Conservation (phyloP, 1,140 invertebrate genomes). For the Manduca sexta region DNA sequence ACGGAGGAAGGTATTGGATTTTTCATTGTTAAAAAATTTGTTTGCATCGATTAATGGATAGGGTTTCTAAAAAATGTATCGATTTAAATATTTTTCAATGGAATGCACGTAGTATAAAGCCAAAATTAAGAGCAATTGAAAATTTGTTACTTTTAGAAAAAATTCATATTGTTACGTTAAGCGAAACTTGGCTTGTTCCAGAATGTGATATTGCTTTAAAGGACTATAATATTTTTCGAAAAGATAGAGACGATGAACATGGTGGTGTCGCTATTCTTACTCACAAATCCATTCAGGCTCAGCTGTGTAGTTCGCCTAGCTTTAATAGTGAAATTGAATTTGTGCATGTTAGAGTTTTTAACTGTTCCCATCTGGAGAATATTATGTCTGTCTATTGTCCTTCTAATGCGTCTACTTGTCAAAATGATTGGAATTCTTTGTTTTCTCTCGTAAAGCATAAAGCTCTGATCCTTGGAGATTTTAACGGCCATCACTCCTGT, state of each 20-base stretch:
- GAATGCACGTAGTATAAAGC: slow-evolving; percentile 2
- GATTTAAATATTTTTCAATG: slow-evolving; percentile 1
- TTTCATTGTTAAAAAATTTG: neutral
- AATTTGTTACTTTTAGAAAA: neutral
- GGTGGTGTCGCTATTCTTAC: neutral
- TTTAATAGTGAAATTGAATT: neutral
- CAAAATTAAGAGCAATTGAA: neutral
- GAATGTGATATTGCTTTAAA: neutral
- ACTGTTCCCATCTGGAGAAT: neutral
- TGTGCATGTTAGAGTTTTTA: neutral
- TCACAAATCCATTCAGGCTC: neutral
- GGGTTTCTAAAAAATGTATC: neutral
- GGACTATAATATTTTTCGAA: neutral
- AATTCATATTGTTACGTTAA: neutral
- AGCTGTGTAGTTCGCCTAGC: neutral
- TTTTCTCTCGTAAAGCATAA: neutral
- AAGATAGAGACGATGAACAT: neutral
- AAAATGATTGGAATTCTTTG: neutral
- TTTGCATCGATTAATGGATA: neutral
- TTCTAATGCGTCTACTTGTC: neutral
- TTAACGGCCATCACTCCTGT: neutral
- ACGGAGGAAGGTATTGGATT: neutral
- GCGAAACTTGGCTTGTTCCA: neutral
- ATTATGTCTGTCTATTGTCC: neutral
- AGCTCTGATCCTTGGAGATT: neutral